phyloP scores from a whole-genome alignment of 2,113 vertebrate species.

The Ochotona curzoniae region DNA sequence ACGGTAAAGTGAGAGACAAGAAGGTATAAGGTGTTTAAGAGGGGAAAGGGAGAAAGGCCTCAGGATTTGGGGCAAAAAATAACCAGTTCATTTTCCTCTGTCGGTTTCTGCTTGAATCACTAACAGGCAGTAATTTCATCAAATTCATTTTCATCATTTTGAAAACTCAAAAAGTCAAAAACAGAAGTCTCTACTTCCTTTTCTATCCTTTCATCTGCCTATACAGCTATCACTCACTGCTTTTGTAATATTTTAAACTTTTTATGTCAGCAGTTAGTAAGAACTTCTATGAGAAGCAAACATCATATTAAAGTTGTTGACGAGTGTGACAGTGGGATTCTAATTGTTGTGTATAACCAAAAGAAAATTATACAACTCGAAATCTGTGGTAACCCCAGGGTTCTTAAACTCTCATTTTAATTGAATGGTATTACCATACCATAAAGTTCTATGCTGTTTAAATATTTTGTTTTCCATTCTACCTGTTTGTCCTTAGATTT shows the following conservation, averaged over 20 bases:
- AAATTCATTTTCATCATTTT: neutral
- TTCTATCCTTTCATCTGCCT: no score
- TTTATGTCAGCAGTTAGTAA: neutral
- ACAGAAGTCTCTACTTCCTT: neutral
- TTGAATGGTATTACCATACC: neutral
- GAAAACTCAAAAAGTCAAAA: neutral
- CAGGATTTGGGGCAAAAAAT: neutral
- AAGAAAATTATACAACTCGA: neutral
- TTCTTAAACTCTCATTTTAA: neutral
- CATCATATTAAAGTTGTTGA: neutral
- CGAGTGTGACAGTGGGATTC: neutral
- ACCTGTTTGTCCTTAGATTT: neutral
- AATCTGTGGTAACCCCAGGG: neutral
- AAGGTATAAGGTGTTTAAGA: neutral
- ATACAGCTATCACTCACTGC: neutral
- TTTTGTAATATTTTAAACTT: neutral
- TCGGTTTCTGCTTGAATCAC: neutral
- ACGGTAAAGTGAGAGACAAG: neutral
- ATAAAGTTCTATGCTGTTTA: neutral
- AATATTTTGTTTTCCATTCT: neutral
- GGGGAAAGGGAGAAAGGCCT: neutral
- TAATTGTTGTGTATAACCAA: neutral
- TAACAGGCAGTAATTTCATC: neutral
- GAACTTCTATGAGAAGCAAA: neutral
- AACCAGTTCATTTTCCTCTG: neutral